Evolutionary conservation across 2,797 vertebrate genomes (phyloP).

Genomic region (Sciurus vulgaris): DNA sequence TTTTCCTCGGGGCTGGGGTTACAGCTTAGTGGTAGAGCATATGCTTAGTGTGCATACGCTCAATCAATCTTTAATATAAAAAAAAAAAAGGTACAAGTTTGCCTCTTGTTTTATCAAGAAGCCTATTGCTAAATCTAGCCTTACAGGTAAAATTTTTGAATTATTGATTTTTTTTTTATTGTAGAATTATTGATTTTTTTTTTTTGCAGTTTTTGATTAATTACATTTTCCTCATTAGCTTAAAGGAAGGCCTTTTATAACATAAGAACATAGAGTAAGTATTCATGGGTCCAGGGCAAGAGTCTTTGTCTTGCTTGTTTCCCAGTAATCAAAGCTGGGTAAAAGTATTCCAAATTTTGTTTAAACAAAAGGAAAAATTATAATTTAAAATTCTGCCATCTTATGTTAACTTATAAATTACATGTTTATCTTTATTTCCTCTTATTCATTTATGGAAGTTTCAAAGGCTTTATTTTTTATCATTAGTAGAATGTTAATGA

Average conservation of each 20-base stretch:
- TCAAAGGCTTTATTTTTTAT: not conserved
- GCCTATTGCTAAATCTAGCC: not conserved
- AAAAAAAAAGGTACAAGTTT: not conserved
- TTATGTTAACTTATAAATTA: not conserved
- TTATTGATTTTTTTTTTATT: not conserved
- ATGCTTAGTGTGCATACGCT: not conserved
- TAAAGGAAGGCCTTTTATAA: not conserved
- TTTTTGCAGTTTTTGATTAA: not conserved
- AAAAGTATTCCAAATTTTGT: not conserved
- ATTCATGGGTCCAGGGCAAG: too few species aligned
- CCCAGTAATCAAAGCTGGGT: not conserved
- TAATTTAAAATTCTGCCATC: not conserved
- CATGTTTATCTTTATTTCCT: not conserved
- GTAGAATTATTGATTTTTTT: not conserved
- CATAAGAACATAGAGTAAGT: not conserved
- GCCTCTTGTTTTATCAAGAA: not conserved
- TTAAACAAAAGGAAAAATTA: not conserved
- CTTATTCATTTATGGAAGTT: not conserved
- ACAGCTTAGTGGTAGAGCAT: too few species aligned
- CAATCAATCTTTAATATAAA: too few species aligned
- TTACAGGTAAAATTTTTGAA: not conserved
- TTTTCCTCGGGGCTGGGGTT: not conserved
- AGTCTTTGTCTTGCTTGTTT: not conserved
- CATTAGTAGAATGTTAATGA: not conserved
- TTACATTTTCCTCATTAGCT: not conserved